Conservation (phyloP, 2,888 invertebrate genomes). For the Tinea semifulvella region DNA sequence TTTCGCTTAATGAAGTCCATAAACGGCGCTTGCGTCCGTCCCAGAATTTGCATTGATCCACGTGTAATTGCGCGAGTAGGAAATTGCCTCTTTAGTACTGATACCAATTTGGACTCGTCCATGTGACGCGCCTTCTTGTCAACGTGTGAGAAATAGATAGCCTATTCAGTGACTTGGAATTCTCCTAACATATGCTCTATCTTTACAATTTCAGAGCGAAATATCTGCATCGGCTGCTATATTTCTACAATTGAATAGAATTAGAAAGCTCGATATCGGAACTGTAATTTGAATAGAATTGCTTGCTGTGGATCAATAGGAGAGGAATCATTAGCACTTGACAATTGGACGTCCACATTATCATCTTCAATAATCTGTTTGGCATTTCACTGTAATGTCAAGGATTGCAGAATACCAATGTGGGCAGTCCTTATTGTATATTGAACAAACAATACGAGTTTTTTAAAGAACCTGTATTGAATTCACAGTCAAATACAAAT, state of each 20-base stretch:
- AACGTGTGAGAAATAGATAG: constrained; percentile 34
- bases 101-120: constrained; percentile 28
- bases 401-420: constrained; percentile 38
- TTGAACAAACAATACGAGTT: constrained; percentile 2
- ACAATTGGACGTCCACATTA: constrained; percentile 32
- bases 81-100: constrained; percentile 28
- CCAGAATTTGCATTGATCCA: constrained; percentile 53
- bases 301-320: neutral
- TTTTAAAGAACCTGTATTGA: constrained; percentile 6
- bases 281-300: constrained; percentile 4
- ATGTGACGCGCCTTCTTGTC: constrained; percentile 22
- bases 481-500: neutral
- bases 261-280: constrained; percentile 4
- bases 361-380: constrained; percentile 52
- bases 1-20: constrained; percentile 53
- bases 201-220: constrained; percentile 9
- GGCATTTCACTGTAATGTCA: constrained; percentile 41
- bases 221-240: neutral
- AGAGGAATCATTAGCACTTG: constrained; percentile 36
- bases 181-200: constrained; percentile 10
- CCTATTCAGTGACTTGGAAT: constrained; percentile 27
- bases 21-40: constrained; percentile 38
- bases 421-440: constrained; percentile 34
- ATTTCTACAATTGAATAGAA: constrained; percentile 10
- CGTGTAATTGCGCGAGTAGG: constrained; percentile 32